phyloP scores from a whole-genome alignment of 2,797 vertebrate genomes.

The Siniperca scherzeri region DNA sequence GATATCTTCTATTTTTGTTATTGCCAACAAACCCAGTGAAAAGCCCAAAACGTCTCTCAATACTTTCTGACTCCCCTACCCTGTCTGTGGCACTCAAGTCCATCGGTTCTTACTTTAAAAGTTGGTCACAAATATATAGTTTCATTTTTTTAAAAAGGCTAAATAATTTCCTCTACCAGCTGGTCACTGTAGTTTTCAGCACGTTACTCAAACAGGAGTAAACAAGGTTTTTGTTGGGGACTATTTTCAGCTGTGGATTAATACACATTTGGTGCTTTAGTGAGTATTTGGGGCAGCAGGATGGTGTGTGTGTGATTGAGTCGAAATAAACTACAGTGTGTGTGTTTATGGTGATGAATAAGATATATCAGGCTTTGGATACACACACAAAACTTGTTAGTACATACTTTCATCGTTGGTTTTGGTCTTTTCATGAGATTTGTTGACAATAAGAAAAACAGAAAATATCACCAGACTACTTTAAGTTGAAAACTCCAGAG shows the following conservation, averaged over 20 bases:
- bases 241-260: neutral
- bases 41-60: neutral
- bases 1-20: neutral
- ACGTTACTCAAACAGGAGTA: neutral
- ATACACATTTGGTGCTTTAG: neutral
- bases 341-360: neutral
- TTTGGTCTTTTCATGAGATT: neutral
- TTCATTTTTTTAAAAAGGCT: neutral
- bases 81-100: neutral
- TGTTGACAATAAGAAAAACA: neutral
- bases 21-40: too few relatives aligned
- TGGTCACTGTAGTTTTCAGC: neutral
- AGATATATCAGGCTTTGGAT: neutral
- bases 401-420: too few relatives aligned
- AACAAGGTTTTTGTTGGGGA: neutral
- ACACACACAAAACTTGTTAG: neutral
- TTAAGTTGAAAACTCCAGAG: too few relatives aligned
- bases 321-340: neutral
- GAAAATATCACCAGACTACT: too few relatives aligned
- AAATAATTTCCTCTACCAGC: neutral
- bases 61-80: neutral
- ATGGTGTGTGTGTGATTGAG: neutral
- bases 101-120: neutral
- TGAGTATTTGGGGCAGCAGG: neutral
- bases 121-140: neutral